Evolutionary conservation across 2,888 invertebrate species (phyloP), one percentile per base, ranked within the genome.

Genomic region (Synergus itoensis): DNA sequence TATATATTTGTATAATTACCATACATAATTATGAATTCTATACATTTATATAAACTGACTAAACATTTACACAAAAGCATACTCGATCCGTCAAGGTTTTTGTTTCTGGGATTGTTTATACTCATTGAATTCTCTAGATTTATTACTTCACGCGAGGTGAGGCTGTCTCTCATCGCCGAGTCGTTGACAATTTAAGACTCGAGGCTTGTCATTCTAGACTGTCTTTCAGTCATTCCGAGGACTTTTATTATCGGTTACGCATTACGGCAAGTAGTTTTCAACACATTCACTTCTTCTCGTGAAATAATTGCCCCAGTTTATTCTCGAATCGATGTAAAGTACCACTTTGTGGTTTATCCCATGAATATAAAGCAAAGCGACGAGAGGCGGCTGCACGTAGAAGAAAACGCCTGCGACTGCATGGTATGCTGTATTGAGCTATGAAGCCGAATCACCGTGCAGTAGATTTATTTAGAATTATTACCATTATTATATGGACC

Each of bases 361-460:
- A 67, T 77, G 80, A 80, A 82, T 82, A 69, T 79, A 77, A 79
- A 82, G 67, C 80, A 79, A 80, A 77, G 77, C 76, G 78, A 82
- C 82, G 81, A 85, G 84, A 84, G 85, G 84, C 82, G 80, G 84
- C 81, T 48, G 82, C 80, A 87, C 80, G 87, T 88, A 90, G 88
- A 89, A 89, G 89, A 88, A 89, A 91, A 83, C 89, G 91, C 91
- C 90, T 92, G 90, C 87, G 88, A 90, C 84, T 91, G 92, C 92
- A 92, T 92, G 92, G 88, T 90, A 92, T 91, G 92, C 90, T 91
- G 89, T 91, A 90, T 90, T 90, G 87, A 91, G 91, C 89, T 91
- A 90, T 90, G 89, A 87, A 89, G 87, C 88, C 88, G 88, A 87
- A 88, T 89, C 87, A 89, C 88, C 89, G 90, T 91, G 91, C 90